Conservation (phyloP, 1,140 invertebrate genomes). For the Diabrotica undecimpunctata region DNA sequence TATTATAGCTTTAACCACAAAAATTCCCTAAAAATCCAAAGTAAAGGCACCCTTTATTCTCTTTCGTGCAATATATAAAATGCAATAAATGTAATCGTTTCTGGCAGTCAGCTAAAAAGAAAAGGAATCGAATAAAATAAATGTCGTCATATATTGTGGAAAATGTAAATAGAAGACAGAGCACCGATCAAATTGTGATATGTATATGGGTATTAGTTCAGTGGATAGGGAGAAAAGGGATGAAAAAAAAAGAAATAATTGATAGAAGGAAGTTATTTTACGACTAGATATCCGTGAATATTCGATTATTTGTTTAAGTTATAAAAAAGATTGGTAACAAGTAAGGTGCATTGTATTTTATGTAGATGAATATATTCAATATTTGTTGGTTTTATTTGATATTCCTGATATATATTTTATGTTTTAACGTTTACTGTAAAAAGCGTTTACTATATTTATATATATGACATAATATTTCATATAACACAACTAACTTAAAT, state of each 20-base stretch:
- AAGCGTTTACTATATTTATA: too few relatives aligned
- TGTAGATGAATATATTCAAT: too few relatives aligned
- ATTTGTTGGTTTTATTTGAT: too few relatives aligned
- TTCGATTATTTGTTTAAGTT: too few relatives aligned
- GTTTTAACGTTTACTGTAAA: too few relatives aligned
- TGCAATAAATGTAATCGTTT: constrained; percentile 13
- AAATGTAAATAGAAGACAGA: constrained; percentile 17
- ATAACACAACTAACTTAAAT: too few relatives aligned
- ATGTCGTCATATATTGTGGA: constrained; percentile 11
- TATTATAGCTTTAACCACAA: neutral
- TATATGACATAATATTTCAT: too few relatives aligned
- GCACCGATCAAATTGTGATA: constrained; percentile 8
- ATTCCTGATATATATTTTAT: too few relatives aligned
- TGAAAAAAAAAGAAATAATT: neutral
- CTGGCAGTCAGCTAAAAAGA: constrained; percentile 11
- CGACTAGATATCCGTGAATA: neutral
- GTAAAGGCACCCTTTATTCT: constrained; percentile 1
- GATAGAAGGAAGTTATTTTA: neutral
- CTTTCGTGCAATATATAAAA: constrained; percentile 9
- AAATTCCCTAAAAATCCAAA: neutral
- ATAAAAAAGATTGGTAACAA: too few relatives aligned
- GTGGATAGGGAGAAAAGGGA: neutral
- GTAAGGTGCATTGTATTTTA: too few relatives aligned
- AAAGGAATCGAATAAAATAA: constrained; percentile 13
- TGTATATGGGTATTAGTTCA: constrained; percentile 14